Evolutionary conservation across 1,140 invertebrate genomes (phyloP), one percentile per base, ranked within the genome.

Genomic region (Trichogramma pretiosum): DNA sequence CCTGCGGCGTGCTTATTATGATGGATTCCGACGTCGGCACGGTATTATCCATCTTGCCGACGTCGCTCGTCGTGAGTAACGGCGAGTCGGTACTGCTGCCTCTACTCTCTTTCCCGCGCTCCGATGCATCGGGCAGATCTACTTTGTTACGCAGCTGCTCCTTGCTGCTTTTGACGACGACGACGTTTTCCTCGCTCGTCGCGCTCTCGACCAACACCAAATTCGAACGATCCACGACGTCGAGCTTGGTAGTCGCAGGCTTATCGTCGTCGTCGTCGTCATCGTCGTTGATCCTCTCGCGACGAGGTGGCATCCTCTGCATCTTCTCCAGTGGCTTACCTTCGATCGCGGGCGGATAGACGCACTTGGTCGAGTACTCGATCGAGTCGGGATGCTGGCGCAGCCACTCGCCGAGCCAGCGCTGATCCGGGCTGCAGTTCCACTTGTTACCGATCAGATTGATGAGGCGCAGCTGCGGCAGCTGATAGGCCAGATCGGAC

Each of bases 391-490:
- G 75, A 55, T 75, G 76, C 44, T 76, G 30, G 10, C 74, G 70
- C 58, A 82, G 68, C 82, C 82, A 84, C 34, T 78, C 72, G 4
- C 74, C 76, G 1, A 83, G 52, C 81, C 82, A 84, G 26, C 76
- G 59, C 21, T 82, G 70, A 21, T 77, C 73, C 0, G 47, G 23
- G 16, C 64, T 77, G 58, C 82, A 85, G 56, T 83, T 78, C 59
- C 83, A 75, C 13, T 70, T 64, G 58, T 85, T 85, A 2, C 76
- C 78, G 26, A 72, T 65, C 17, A 85, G 57, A 53, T 76, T 67
- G 2, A 86, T 58, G 7, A 68, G 64, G 36, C 74, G 74, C 38
- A 90, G 58, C 55, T 85, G 78, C 0, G 83, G 81, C 30, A 90
- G 74, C 54, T 81, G 78, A 52, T 79, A 78, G 19, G 80, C 67